Evolutionary conservation across 2,797 vertebrate genomes (phyloP).

Genomic region (Apogon talboti): DNA sequence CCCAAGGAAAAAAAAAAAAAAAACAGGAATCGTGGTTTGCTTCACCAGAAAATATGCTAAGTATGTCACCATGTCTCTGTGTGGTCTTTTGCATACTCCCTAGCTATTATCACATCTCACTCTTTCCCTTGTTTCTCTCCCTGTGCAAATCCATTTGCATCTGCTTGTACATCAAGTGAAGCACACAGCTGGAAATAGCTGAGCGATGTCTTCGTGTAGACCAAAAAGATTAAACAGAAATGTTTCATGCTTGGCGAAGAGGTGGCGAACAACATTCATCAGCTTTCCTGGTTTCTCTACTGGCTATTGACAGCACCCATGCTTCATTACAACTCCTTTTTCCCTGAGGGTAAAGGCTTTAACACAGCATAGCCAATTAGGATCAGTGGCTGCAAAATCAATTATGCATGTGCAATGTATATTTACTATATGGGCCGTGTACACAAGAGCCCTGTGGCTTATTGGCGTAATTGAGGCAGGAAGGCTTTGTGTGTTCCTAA

Average conservation of each 20-base stretch:
- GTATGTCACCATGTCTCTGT: constrained; percentile 40
- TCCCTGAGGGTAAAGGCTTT: constrained; percentile 26
- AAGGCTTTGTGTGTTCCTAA: constrained; percentile 33
- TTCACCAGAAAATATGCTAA: constrained; percentile 33
- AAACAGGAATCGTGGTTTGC: constrained; percentile 12
- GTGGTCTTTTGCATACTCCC: constrained; percentile 23
- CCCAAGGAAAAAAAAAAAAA: neutral
- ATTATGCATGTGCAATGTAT: constrained; percentile 37
- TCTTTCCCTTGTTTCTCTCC: constrained; percentile 10
- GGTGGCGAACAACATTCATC: constrained; percentile 11
- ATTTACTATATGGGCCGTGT: constrained; percentile 22
- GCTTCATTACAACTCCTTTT: constrained; percentile 34
- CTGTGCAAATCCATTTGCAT: constrained; percentile 39
- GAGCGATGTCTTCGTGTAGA: constrained; percentile 28
- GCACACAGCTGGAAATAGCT: constrained; percentile 44
- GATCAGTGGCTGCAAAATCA: constrained; percentile 46
- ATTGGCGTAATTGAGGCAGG: constrained; percentile 31
- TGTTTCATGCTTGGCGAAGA: constrained; percentile 14
- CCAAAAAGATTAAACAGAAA: constrained; percentile 18
- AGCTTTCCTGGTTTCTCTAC: neutral
- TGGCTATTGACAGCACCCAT: constrained; percentile 21
- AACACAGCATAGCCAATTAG: constrained; percentile 45
- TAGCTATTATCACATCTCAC: constrained; percentile 22
- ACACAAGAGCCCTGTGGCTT: constrained; percentile 19
- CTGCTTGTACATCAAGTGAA: constrained; percentile 22